A percentile compares a stretch with the other conserved stretches of the same genome.
phyloP scores from a whole-genome alignment of 1,140 invertebrate genomes.

The Ips typographus region DNA sequence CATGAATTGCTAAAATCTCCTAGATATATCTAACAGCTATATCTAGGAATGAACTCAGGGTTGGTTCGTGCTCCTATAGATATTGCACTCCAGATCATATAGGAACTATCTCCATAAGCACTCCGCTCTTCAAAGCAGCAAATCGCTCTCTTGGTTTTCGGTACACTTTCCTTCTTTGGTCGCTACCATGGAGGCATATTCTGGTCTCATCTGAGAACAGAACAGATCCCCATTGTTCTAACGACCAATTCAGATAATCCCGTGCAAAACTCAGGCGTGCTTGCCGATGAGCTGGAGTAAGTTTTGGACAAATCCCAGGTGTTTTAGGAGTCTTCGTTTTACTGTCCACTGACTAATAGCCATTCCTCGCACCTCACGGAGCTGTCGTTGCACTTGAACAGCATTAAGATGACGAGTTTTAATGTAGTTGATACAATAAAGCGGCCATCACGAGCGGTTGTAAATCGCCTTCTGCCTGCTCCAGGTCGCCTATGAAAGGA shows the following conservation, averaged over 20 bases:
- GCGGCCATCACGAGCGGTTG: conserved; percentile 3
- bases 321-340: conserved; percentile 25
- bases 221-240: conserved; percentile 19
- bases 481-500: too few relatives aligned
- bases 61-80: background rate
- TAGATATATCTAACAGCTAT: background rate
- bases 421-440: conserved; percentile 4
- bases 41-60: conserved; percentile 9
- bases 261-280: conserved; percentile 23
- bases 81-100: conserved; percentile 8
- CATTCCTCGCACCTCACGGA: conserved; percentile 5
- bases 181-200: conserved; percentile 13
- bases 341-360: conserved; percentile 34
- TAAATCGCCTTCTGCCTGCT: background rate
- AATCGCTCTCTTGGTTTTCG: conserved; percentile 6
- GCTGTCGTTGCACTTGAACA: conserved; percentile 13
- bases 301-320: conserved; percentile 16
- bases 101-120: background rate
- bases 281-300: conserved; percentile 17
- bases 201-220: background rate
- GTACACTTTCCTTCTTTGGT: conserved; percentile 10
- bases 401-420: background rate
- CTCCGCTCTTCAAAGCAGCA: background rate
- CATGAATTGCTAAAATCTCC: background rate
- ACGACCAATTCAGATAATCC: conserved; percentile 26